phyloP scores from a whole-genome alignment of 1,140 invertebrate genomes.

The Spodoptera frugiperda region DNA sequence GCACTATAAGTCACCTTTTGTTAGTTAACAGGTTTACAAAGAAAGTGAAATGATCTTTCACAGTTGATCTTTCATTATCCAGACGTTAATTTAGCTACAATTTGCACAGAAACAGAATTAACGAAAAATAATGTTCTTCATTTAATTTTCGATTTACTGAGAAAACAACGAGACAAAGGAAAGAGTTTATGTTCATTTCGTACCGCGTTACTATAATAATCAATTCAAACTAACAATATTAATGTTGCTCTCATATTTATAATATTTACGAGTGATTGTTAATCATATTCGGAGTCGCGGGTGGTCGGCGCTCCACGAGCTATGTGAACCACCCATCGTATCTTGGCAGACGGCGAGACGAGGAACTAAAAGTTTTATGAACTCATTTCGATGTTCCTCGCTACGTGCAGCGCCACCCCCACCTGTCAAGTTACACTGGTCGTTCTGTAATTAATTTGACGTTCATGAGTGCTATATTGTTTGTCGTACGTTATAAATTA shows the following conservation, averaged over 20 bases:
- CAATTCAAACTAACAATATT: conserved; percentile 41
- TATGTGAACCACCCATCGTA: neutral
- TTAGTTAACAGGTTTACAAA: too few species aligned
- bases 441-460: conserved; percentile 58
- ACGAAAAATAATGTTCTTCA: too few species aligned
- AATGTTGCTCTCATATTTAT: conserved; percentile 43
- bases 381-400: neutral
- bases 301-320: conserved; percentile 53
- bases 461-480: conserved; percentile 57
- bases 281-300: conserved; percentile 52
- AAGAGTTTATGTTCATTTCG: conserved; percentile 16
- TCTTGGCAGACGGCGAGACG: conserved; percentile 13
- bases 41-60: too few species aligned
- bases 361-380: conserved; percentile 4
- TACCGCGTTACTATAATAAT: conserved; percentile 23
- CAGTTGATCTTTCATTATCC: too few species aligned
- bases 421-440: conserved; percentile 5
- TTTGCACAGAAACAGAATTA: too few species aligned
- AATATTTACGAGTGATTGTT: conserved; percentile 51
- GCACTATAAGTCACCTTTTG: too few species aligned
- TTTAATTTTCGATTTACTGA: too few species aligned
- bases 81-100: too few species aligned
- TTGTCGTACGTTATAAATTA: conserved; percentile 31
- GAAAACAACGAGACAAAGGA: conserved; percentile 2
- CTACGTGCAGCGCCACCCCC: neutral